phyloP scores from a whole-genome alignment of 2,888 invertebrate species.

The Liodrosophila aerea region DNA sequence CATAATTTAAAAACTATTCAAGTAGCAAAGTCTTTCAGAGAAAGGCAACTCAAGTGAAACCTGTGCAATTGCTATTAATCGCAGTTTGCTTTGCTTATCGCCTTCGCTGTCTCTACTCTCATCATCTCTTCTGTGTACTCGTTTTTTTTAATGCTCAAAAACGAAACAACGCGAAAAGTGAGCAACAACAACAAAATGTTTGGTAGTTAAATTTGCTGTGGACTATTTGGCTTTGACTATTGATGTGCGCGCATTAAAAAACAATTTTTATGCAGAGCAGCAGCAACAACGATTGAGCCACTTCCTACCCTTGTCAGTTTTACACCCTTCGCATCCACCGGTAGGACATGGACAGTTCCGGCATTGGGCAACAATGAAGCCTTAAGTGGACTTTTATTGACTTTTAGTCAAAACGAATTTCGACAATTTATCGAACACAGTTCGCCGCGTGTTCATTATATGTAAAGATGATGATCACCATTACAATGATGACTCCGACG shows the following conservation, averaged over 20 bases:
- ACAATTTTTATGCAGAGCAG: conserved; percentile 69
- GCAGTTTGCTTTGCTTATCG: conserved; percentile 4
- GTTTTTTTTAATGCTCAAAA: conserved; percentile 24
- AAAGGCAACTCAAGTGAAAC: conserved; percentile 14
- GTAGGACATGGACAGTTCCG: conserved; percentile 34
- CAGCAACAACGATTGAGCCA: conserved; percentile 41
- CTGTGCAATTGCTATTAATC: background rate
- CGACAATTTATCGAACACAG: conserved; percentile 74
- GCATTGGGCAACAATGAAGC: conserved; percentile 68
- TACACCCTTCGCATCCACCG: background rate
- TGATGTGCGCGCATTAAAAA: conserved; percentile 76
- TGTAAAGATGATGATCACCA: conserved; percentile 40
- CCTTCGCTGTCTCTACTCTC: background rate
- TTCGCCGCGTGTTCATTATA: conserved; percentile 73
- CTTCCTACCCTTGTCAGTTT: conserved; percentile 12
- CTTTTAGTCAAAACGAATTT: conserved; percentile 78
- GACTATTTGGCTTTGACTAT: conserved; percentile 76
- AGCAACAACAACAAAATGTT: conserved; percentile 61
- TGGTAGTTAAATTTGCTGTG: conserved; percentile 72
- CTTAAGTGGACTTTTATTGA: conserved; percentile 77
- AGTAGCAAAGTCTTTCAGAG: no score
- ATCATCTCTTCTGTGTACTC: background rate
- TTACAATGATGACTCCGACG: conserved; percentile 16
- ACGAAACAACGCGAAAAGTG: conserved; percentile 50
- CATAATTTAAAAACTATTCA: no score